These are phyloP conservation scores for Eulemur coronatus DNA, from an alignment of 2,797 vertebrate species.

Conservation along the genomic window DNA sequence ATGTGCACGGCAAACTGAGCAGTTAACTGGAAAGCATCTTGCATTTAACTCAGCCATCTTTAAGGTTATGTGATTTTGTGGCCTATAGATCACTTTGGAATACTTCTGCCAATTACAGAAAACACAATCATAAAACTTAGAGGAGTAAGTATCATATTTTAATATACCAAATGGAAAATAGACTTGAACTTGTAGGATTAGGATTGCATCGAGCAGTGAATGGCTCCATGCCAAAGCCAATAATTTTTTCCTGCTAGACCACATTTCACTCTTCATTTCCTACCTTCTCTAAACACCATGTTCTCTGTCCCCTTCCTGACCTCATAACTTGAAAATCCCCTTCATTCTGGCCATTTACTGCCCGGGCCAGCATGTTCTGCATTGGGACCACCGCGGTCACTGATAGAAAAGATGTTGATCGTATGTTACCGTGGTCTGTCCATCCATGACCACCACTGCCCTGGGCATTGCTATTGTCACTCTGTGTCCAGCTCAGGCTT, in stretches of 20 bases:
- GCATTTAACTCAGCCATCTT: background rate
- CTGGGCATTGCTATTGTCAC: background rate
- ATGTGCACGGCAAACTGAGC: background rate
- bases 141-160: background rate
- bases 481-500: background rate
- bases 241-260: background rate
- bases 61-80: background rate
- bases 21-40: background rate
- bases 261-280: background rate
- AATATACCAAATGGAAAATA: background rate
- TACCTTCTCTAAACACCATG: background rate
- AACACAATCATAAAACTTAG: background rate
- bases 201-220: background rate
- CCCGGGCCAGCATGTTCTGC: background rate
- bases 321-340: background rate
- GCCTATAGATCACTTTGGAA: background rate
- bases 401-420: background rate
- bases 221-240: background rate
- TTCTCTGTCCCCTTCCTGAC: background rate
- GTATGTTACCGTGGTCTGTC: too few species aligned
- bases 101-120: background rate
- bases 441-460: background rate
- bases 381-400: background rate
- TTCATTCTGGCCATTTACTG: background rate
- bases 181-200: background rate